A percentile compares a stretch with the other conserved stretches of the same genome.
These are phyloP conservation scores for Aphidius ervi DNA, from an alignment of 1,140 invertebrate species.

Conservation along the genomic window DNA sequence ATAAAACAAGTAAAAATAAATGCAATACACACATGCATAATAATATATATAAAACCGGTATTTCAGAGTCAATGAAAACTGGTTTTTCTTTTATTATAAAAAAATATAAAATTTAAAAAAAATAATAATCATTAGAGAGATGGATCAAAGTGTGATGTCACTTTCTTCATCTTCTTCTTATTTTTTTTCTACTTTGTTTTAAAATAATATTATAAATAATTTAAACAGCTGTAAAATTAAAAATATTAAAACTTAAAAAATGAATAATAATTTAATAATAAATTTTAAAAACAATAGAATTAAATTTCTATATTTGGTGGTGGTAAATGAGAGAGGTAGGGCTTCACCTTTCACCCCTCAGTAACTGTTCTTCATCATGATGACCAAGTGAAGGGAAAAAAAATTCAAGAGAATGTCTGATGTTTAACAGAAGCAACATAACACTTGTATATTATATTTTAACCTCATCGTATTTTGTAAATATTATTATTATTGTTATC, in stretches of 20 bases:
- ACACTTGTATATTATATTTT: slow-evolving; percentile 14
- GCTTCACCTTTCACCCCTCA: slow-evolving; percentile 24
- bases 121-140: neutral
- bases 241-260: too few relatives aligned
- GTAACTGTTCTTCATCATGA: slow-evolving; percentile 19
- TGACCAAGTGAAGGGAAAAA: slow-evolving; percentile 15
- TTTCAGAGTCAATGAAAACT: slow-evolving; percentile 6
- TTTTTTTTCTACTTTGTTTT: too few relatives aligned
- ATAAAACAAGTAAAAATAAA: too few relatives aligned
- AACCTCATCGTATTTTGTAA: slow-evolving; percentile 10
- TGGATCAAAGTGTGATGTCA: neutral
- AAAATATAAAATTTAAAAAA: neutral
- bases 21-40: neutral
- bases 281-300: too few relatives aligned
- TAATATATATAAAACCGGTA: neutral
- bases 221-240: too few relatives aligned
- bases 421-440: slow-evolving; percentile 26
- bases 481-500: neutral
- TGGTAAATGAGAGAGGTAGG: slow-evolving; percentile 4
- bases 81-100: neutral
- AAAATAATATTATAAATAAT: too few relatives aligned
- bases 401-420: slow-evolving; percentile 15
- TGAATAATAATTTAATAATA: too few relatives aligned
- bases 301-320: too few relatives aligned
- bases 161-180: too few relatives aligned